Percentiles rank a stretch among this genome's conserved stretches.
phyloP scores from a whole-genome alignment of 2,888 invertebrate species.

The Coronaproctus castanopsis region DNA sequence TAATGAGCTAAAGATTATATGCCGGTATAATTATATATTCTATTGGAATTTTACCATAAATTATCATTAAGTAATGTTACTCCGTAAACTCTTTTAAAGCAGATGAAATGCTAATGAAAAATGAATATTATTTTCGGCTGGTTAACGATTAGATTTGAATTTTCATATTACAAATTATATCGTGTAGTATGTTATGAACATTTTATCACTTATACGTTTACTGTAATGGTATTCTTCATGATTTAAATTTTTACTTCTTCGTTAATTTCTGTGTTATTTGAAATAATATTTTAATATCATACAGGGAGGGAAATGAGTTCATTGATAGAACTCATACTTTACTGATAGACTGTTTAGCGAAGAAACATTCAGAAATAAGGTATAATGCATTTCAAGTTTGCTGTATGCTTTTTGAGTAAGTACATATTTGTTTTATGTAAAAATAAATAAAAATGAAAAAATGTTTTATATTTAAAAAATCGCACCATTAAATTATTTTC shows the following conservation, averaged over 20 bases:
- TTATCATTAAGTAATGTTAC: not conserved
- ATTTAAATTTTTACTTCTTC: not conserved
- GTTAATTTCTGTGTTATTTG: not conserved
- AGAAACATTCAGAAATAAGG: constrained; percentile 34
- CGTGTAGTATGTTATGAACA: too few species aligned
- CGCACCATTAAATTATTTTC: constrained; percentile 22
- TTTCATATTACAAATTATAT: too few species aligned
- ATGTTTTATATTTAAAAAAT: not conserved
- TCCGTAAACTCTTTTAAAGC: not conserved
- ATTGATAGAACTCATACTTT: constrained; percentile 28
- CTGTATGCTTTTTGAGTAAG: constrained; percentile 30
- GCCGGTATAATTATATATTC: constrained; percentile 18
- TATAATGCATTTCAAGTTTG: constrained; percentile 31
- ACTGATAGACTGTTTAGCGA: constrained; percentile 28
- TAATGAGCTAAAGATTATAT: constrained; percentile 18
- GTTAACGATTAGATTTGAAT: not conserved
- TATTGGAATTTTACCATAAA: not conserved
- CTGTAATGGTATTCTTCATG: too few species aligned
- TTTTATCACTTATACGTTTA: too few species aligned
- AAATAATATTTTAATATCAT: constrained; percentile 14
- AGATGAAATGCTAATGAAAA: too few species aligned
- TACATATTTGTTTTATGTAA: too few species aligned
- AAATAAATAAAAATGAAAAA: not conserved
- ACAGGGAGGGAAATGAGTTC: constrained; percentile 27
- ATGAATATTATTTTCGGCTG: not conserved